phyloP scores from a whole-genome alignment of 2,888 invertebrate genomes.

The Petrolisthes cinctipes region DNA sequence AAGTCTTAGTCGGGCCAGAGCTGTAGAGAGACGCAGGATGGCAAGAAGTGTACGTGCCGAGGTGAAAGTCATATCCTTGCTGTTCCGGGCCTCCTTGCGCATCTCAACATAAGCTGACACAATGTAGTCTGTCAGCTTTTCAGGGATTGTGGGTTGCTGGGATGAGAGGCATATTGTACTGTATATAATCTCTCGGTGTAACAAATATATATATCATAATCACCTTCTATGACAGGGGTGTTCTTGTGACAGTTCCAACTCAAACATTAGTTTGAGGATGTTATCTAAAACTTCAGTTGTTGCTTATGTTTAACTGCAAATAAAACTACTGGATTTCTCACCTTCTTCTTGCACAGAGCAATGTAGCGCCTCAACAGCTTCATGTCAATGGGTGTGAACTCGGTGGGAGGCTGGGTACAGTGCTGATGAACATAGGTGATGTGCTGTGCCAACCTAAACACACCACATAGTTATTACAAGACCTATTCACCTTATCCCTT shows the following conservation, averaged over 20 bases:
- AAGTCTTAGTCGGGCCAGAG: conserved; percentile 66
- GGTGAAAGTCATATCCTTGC: conserved; percentile 90
- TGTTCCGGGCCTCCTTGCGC: conserved; percentile 86
- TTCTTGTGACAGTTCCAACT: too few relatives aligned
- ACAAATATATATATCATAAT: not conserved
- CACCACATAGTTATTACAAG: conserved; percentile 20
- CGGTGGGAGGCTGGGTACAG: conserved; percentile 83
- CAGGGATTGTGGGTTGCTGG: conserved; percentile 84
- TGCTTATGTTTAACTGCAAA: too few relatives aligned
- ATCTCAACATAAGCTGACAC: conserved; percentile 78
- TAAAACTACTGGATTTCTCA: not conserved
- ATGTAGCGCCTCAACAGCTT: conserved; percentile 93
- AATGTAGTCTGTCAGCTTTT: conserved; percentile 87
- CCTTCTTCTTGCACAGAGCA: conserved; percentile 86
- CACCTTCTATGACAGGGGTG: not conserved
- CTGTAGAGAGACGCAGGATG: conserved; percentile 78
- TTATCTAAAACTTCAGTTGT: not conserved
- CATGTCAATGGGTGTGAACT: conserved; percentile 87
- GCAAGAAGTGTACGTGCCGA: conserved; percentile 96
- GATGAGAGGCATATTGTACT: not conserved
- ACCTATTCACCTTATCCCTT: not conserved
- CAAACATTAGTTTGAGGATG: not conserved
- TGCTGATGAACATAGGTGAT: conserved; percentile 98
- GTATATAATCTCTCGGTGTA: not conserved
- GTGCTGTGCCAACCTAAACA: conserved; percentile 86